Conservation (phyloP, 53 echinoderm and acorn worm species). For the Hippasteria phrygiana region DNA sequence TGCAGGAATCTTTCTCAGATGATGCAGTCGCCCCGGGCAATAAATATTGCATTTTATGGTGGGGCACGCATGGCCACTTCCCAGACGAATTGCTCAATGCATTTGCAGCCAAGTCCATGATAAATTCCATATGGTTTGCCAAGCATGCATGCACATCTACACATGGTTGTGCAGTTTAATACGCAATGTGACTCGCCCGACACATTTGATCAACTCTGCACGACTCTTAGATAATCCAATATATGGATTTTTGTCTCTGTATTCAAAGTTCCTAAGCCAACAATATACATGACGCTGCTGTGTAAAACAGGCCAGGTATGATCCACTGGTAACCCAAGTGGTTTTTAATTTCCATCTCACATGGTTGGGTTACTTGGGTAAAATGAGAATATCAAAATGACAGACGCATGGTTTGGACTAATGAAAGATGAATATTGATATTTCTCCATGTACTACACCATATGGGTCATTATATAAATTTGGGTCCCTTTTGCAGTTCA, state of each 20-base stretch:
- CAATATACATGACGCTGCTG: background rate
- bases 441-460: too few relatives aligned
- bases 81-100: too few relatives aligned
- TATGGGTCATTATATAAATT: too few relatives aligned
- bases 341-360: too few relatives aligned
- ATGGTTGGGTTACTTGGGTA: too few relatives aligned
- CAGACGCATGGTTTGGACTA: too few relatives aligned
- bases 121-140: background rate
- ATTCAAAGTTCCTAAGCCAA: background rate
- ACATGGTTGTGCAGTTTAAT: background rate
- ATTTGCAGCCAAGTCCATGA: background rate
- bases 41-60: conserved; percentile 37
- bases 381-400: too few relatives aligned
- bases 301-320: too few relatives aligned
- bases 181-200: background rate
- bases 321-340: too few relatives aligned
- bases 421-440: too few relatives aligned
- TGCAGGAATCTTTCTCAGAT: conserved; percentile 10
- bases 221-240: background rate
- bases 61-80: too few relatives aligned
- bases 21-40: conserved; percentile 7
- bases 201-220: background rate
- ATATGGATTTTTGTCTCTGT: background rate
- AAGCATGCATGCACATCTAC: background rate
- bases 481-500: too few relatives aligned